These are phyloP conservation scores for Pseudomyrmex pallidus DNA, from an alignment of 1,140 invertebrate genomes.

Conservation along the genomic window DNA sequence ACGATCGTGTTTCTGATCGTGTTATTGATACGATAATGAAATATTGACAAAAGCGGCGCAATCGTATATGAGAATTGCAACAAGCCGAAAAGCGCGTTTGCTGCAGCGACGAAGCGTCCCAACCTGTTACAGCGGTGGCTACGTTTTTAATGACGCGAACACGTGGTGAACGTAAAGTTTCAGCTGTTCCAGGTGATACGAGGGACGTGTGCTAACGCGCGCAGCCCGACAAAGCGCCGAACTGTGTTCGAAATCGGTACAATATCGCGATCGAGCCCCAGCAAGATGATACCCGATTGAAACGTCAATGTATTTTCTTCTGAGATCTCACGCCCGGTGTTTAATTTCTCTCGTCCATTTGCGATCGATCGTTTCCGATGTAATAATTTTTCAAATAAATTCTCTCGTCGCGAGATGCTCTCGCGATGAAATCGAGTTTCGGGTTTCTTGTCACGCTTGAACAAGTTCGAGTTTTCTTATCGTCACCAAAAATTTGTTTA, in stretches of 20 bases:
- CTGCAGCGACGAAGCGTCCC: constrained; percentile 33
- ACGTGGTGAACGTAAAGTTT: constrained; percentile 61
- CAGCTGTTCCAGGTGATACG: constrained; percentile 69
- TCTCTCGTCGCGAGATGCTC: too few species aligned
- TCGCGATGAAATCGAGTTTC: too few species aligned
- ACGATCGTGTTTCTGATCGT: too few species aligned
- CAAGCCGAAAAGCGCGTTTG: neutral
- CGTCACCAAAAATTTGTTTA: neutral
- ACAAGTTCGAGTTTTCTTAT: too few species aligned
- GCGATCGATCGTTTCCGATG: neutral
- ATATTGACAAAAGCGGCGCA: neutral
- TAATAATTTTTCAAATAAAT: too few species aligned
- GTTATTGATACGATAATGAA: neutral
- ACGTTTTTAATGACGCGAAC: constrained; percentile 53
- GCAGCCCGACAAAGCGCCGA: constrained; percentile 32
- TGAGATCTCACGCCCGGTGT: neutral
- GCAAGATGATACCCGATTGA: neutral
- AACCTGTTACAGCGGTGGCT: constrained; percentile 42
- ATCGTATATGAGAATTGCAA: neutral
- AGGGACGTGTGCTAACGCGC: constrained; percentile 9
- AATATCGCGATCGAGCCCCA: constrained; percentile 4
- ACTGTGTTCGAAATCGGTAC: constrained; percentile 31
- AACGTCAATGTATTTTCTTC: neutral
- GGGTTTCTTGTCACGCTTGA: too few species aligned
- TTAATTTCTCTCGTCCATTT: constrained; percentile 5